These are phyloP conservation scores for Antechinus flavipes DNA, from an alignment of 2,113 vertebrate genomes.

Conservation along the genomic window DNA sequence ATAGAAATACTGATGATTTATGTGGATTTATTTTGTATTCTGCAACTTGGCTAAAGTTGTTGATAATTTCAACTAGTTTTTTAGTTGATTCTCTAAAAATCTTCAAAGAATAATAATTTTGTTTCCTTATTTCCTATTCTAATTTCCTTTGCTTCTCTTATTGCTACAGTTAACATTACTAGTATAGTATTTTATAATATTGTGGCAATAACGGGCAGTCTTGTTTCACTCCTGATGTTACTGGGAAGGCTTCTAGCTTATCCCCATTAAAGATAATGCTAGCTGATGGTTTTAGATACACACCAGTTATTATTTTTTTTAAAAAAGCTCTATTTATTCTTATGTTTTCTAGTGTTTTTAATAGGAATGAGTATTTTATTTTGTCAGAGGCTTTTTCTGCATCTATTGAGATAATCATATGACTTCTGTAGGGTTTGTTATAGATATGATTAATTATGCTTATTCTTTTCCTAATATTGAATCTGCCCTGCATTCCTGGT, in stretches of 20 bases:
- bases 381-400: background rate
- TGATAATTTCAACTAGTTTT: background rate
- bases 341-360: background rate
- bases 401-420: background rate
- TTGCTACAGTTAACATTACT: background rate
- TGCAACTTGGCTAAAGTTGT: background rate
- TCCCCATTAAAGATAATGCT: background rate
- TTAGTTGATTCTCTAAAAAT: background rate
- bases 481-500: background rate
- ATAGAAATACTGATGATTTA: background rate
- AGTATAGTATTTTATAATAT: background rate
- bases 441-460: background rate
- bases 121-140: background rate
- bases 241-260: background rate
- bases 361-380: background rate
- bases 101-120: background rate
- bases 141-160: background rate
- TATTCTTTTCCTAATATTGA: background rate
- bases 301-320: background rate
- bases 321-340: background rate
- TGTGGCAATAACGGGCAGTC: background rate
- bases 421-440: background rate
- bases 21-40: background rate
- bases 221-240: background rate
- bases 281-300: background rate